Base-by-base conservation (phyloP, 1,140 invertebrate genomes). In the Drosophila pectinifera region DNA sequence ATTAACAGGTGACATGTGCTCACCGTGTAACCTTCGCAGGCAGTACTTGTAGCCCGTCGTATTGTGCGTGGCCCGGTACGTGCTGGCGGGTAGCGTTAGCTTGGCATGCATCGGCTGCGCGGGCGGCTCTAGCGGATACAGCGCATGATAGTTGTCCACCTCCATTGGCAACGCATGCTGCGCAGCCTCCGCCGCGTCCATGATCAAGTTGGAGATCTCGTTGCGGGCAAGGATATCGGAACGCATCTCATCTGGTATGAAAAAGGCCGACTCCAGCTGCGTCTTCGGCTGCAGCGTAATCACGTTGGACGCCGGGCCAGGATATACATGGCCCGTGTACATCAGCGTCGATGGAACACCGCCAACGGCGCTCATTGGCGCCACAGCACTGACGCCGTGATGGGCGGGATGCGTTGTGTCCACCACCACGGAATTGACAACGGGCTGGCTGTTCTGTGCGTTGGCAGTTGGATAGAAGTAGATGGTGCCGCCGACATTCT, bases 401-500 rank as follows among this genome's bases (percentile, higher is more conserved):
- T 83, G 90, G 1, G 83, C 73, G 43, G 83, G 82, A 73, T 88
- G 83, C n/a, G 84, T 64, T 18, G 65, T 48, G 64, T 89, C 84
- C 34, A 89, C 84, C 41, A 84, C 84, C 22, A 83, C 80, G 24
- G 89, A 79, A 54, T 91, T 91, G 31, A 86, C 91, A 18, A 91
- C 90, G n/a, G 86, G 64, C 73, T 74, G 89, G 57, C 48, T 80
- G 43, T 73, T 74, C 57, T 93, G 86, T 74, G 92, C 92, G 63
- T 93, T 94, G 65, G 92, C 88, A 90, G 93, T 93, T n/a, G 93
- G 93, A 89, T 98, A 98, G 93, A 98, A 98, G 93, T 98, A 98
- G 6, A 97, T 98, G 18, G 98, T 98, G 20, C 98, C 98, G 46
- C 97, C 97, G 67, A 98, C 97, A 94, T 97, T 98, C 92, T 98